Percentiles rank a stretch among this genome's conserved stretches.
Evolutionary conservation across 2,888 invertebrate genomes (phyloP).

Genomic region (Oxytorus armatus): DNA sequence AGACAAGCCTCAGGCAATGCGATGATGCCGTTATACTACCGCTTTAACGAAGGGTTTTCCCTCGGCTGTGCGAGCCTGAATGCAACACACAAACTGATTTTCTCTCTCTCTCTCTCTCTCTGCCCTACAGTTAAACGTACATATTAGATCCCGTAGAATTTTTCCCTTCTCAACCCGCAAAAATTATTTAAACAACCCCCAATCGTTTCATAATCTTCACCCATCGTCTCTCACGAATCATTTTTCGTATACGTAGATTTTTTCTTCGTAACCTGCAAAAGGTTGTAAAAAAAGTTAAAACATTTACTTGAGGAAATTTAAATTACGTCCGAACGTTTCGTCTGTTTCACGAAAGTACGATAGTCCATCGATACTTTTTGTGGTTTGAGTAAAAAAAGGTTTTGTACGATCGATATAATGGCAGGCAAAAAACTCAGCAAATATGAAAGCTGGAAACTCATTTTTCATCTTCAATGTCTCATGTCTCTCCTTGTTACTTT

Average conservation of each 20-base stretch:
- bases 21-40: constrained; percentile 76
- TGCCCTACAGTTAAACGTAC: constrained; percentile 17
- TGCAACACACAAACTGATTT: constrained; percentile 36
- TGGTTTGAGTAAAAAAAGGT: neutral
- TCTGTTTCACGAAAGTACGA: neutral
- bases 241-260: no score
- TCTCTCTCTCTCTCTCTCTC: constrained; percentile 41
- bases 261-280: no score
- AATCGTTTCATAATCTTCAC: constrained; percentile 18
- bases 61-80: constrained; percentile 38
- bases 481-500: neutral
- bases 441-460: neutral
- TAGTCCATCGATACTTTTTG: neutral
- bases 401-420: neutral
- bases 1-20: constrained; percentile 65
- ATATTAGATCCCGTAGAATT: constrained; percentile 9
- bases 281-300: no score
- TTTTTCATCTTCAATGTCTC: no score
- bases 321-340: no score
- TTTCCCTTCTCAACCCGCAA: constrained; percentile 58
- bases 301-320: no score
- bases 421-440: neutral
- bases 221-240: neutral
- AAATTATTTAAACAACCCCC: constrained; percentile 75
- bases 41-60: constrained; percentile 78